phyloP scores from a whole-genome alignment of 2,113 vertebrate genomes.

The Erythrolamprus reginae region DNA sequence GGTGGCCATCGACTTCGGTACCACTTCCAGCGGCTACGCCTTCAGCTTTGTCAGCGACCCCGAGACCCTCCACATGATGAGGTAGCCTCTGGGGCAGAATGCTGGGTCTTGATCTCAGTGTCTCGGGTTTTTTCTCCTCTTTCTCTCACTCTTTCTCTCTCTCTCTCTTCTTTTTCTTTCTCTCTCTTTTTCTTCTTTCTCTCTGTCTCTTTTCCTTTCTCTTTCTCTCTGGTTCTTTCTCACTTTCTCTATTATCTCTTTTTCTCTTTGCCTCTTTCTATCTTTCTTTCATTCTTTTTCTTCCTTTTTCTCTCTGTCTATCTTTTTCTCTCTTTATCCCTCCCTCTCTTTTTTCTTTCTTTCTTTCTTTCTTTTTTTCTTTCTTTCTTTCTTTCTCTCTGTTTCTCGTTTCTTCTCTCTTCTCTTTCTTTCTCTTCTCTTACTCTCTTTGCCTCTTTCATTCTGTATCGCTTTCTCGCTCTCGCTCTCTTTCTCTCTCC shows the following conservation, averaged over 20 bases:
- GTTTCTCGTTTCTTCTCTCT: too few species aligned
- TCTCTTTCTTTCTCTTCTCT: too few species aligned
- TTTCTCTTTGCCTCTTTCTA: neutral
- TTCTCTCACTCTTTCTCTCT: too few species aligned
- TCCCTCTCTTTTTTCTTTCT: too few species aligned
- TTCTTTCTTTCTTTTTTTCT: too few species aligned
- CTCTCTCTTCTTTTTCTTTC: too few species aligned
- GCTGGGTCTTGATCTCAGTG: neutral
- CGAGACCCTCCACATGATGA: conserved; percentile 96
- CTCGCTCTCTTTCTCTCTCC: too few species aligned
- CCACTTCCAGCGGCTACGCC: conserved; percentile 93
- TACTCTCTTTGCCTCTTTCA: too few species aligned
- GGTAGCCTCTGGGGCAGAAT: conserved; percentile 60
- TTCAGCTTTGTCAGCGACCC: conserved; percentile 91
- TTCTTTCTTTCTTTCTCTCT: too few species aligned
- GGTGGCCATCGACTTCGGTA: conserved; percentile 93
- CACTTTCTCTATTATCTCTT: neutral
- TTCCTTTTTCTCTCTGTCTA: neutral
- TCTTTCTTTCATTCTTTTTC: neutral
- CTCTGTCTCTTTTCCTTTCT: neutral
- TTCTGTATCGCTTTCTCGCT: neutral
- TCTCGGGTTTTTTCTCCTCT: neutral
- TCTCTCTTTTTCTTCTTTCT: rapidly evolving
- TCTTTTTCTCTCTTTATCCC: too few species aligned
- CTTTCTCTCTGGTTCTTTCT: too few species aligned